Evolutionary conservation across 2,888 invertebrate species (phyloP).

Genomic region (Belgica antarctica): DNA sequence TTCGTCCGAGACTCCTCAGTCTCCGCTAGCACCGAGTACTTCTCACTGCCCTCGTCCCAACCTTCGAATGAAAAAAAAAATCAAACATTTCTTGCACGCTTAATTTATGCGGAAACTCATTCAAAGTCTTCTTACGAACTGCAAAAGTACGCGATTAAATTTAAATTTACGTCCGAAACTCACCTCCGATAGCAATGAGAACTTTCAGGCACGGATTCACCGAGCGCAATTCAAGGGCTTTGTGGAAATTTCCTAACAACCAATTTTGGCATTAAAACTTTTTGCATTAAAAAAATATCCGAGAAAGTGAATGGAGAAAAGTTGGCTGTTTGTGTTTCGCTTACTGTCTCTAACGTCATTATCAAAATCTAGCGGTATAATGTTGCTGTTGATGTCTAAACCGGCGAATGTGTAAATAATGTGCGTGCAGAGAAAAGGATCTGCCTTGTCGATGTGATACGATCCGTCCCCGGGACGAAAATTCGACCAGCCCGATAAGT

Average conservation of each 20-base stretch:
- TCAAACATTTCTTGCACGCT: neutral
- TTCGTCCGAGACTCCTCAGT: conserved; percentile 50
- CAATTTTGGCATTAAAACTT: conserved; percentile 9
- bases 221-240: conserved; percentile 54
- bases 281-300: conserved; percentile 27
- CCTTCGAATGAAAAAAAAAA: conserved; percentile 48
- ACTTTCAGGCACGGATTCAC: conserved; percentile 54
- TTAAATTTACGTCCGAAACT: conserved; percentile 14
- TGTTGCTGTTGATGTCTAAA: conserved; percentile 58
- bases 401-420: conserved; percentile 80
- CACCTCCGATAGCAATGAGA: conserved; percentile 55
- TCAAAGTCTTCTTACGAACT: conserved; percentile 4
- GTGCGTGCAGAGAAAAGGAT: conserved; percentile 75
- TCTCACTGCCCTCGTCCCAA: conserved; percentile 56
- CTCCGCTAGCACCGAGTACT: conserved; percentile 55
- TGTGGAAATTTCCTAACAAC: conserved; percentile 49
- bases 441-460: conserved; percentile 66
- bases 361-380: neutral
- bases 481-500: conserved; percentile 75
- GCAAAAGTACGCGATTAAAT: neutral
- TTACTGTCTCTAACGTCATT: conserved; percentile 33
- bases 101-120: neutral
- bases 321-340: neutral
- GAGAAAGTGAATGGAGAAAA: too few species aligned
- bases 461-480: conserved; percentile 67